phyloP scores from a whole-genome alignment of 2,888 invertebrate species.

The Crematogaster levior region DNA sequence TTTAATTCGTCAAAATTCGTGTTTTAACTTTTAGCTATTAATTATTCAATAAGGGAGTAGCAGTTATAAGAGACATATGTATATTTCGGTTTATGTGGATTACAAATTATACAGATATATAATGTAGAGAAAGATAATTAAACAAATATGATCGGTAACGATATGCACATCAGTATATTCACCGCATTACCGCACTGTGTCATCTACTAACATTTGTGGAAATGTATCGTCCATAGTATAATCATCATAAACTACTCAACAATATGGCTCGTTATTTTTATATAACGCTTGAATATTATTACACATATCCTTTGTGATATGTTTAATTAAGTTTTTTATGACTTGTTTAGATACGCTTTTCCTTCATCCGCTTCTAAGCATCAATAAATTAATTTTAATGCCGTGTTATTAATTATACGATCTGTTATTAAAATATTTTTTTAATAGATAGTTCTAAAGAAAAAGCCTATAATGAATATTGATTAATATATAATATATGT shows the following conservation, averaged over 20 bases:
- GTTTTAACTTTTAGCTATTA: neutral
- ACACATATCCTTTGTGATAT: neutral
- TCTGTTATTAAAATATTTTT: neutral
- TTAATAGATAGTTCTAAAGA: neutral
- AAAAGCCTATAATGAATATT: neutral
- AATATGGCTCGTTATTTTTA: neutral
- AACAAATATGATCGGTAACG: conserved; percentile 24
- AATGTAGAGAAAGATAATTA: conserved; percentile 25
- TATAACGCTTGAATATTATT: neutral
- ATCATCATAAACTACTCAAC: conserved; percentile 16
- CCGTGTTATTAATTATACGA: neutral
- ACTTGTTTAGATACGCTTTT: neutral
- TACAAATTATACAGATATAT: neutral
- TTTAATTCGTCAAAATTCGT: neutral
- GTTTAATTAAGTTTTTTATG: neutral
- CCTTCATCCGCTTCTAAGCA: neutral
- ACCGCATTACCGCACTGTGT: neutral
- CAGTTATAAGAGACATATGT: neutral
- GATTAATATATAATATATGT: no score
- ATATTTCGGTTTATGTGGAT: neutral
- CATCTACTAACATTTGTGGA: conserved; percentile 7
- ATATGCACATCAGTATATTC: neutral
- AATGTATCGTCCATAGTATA: neutral
- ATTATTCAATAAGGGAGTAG: neutral
- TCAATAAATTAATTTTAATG: neutral